Conservation (phyloP, 2,113 vertebrate genomes). For the Gymnobelideus leadbeateri region DNA sequence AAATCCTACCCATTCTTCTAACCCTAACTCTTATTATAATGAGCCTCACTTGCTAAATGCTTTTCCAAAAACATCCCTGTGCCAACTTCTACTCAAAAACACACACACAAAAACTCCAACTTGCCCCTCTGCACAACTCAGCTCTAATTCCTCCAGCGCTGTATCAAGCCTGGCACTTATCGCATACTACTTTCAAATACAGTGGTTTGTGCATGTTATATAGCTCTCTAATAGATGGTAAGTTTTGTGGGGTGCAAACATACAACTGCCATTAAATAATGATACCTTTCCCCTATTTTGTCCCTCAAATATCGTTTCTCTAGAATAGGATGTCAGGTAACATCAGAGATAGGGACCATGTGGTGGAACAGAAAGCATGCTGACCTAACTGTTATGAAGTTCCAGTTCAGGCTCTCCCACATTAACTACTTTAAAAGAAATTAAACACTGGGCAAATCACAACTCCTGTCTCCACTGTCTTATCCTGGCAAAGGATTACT, state of each 20-base stretch:
- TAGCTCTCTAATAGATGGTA: not conserved
- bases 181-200: not conserved
- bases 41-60: not conserved
- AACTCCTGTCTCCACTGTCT: no score
- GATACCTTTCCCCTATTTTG: not conserved
- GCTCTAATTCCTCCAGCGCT: not conserved
- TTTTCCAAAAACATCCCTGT: not conserved
- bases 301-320: not conserved
- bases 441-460: not conserved
- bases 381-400: not conserved
- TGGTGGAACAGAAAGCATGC: not conserved
- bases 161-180: not conserved
- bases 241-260: not conserved
- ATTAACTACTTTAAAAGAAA: not conserved
- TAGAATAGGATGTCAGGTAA: not conserved
- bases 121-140: not conserved
- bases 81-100: not conserved
- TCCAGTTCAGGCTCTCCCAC: not conserved
- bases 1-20: no score
- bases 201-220: not conserved
- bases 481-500: no score
- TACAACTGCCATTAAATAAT: not conserved
- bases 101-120: not conserved
- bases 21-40: no score
- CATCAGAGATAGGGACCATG: not conserved